These are phyloP conservation scores for Hippopotamyrus pictus DNA, from an alignment of 2,797 vertebrate species.

Conservation along the genomic window DNA sequence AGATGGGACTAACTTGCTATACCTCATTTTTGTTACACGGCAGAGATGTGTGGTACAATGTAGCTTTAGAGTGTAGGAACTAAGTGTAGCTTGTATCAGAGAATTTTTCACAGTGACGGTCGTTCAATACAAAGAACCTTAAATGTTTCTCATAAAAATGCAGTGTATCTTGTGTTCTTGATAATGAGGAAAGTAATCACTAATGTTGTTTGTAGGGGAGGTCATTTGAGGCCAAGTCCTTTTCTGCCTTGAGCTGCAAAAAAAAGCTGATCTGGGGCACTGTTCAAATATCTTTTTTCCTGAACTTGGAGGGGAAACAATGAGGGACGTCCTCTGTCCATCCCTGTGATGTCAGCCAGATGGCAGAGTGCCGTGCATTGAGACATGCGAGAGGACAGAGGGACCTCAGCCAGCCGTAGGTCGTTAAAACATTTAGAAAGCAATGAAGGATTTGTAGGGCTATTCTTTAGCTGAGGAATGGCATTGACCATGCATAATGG, in stretches of 20 bases:
- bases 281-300: constrained; percentile 44
- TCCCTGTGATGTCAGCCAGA: constrained; percentile 45
- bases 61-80: neutral
- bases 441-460: constrained; percentile 52
- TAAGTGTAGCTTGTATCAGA: neutral
- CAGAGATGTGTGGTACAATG: neutral
- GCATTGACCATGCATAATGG: constrained; percentile 28
- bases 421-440: constrained; percentile 55
- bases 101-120: neutral
- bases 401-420: constrained; percentile 44
- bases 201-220: neutral
- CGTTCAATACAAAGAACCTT: neutral
- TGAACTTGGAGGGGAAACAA: constrained; percentile 52
- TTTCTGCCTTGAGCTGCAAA: constrained; percentile 1
- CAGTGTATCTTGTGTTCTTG: neutral
- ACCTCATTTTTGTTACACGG: neutral
- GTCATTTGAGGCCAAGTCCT: neutral
- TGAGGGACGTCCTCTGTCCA: constrained; percentile 49
- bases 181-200: neutral
- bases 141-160: neutral
- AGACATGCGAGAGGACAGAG: constrained; percentile 42
- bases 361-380: constrained; percentile 59
- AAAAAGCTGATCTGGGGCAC: constrained; percentile 21
- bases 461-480: constrained; percentile 38
- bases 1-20: neutral